phyloP scores from a whole-genome alignment of 2,888 invertebrate genomes.

The Amorpha juglandis region DNA sequence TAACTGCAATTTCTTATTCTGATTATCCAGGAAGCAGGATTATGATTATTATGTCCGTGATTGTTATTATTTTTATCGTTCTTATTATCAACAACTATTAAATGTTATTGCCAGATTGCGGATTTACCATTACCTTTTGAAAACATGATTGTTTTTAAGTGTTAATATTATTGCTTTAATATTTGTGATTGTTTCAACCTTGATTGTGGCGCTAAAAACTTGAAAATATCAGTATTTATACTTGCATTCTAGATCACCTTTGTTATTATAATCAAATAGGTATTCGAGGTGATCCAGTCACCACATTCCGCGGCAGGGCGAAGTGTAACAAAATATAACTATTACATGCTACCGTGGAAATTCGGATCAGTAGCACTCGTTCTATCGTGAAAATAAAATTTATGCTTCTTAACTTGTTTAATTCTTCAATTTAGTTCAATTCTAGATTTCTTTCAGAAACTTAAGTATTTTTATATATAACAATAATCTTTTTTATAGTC shows the following conservation, averaged over 20 bases:
- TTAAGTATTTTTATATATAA: no score
- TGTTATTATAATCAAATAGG: conserved; percentile 58
- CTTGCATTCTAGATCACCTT: conserved; percentile 56
- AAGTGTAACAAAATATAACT: conserved; percentile 18
- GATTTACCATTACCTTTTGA: neutral
- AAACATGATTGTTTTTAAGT: neutral
- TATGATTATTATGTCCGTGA: neutral
- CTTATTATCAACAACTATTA: neutral
- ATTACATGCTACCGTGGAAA: conserved; percentile 31
- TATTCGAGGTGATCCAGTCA: conserved; percentile 64
- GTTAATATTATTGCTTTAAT: neutral
- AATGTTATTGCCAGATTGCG: neutral
- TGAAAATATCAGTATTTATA: conserved; percentile 48
- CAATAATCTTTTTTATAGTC: no score
- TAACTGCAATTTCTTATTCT: conserved; percentile 1
- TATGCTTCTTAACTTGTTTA: conserved; percentile 39
- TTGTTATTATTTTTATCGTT: neutral
- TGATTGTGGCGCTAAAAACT: neutral
- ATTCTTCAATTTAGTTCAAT: conserved; percentile 35
- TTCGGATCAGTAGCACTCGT: conserved; percentile 36
- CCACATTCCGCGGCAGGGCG: conserved; percentile 47
- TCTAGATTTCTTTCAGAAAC: neutral
- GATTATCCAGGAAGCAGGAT: neutral
- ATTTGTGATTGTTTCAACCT: conserved; percentile 8
- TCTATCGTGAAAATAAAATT: conserved; percentile 36